phyloP scores from a whole-genome alignment of 2,113 vertebrate genomes.

The Gobiocypris rarus region DNA sequence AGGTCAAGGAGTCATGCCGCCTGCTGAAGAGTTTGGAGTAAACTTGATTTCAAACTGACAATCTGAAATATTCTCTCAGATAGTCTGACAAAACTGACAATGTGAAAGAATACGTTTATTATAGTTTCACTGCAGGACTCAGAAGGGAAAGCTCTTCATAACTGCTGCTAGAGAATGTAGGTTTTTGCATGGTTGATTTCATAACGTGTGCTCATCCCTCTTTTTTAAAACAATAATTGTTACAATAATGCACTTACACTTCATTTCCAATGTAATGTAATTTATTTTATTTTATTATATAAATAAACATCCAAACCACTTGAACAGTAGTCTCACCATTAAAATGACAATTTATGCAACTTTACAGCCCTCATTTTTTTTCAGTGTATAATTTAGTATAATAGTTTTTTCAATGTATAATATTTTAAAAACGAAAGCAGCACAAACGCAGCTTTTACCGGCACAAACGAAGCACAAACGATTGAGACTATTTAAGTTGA shows the following conservation, averaged over 20 bases:
- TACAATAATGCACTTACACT: no score
- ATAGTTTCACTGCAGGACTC: not conserved
- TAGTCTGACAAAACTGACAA: not conserved
- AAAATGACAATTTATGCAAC: no score
- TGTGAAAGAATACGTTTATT: slow-evolving; percentile 5
- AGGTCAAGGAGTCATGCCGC: not conserved
- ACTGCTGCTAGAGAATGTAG: not conserved
- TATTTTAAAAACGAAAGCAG: no score
- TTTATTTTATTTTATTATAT: no score
- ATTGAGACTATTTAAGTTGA: no score
- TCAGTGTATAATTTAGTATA: no score
- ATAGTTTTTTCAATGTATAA: no score
- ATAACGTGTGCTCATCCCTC: not conserved
- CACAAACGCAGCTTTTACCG: no score
- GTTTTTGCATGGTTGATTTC: not conserved
- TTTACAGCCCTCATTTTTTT: no score
- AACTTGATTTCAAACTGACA: slow-evolving; percentile 35
- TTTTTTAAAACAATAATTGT: not conserved
- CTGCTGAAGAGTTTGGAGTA: slow-evolving; percentile 30
- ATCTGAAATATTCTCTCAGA: not conserved
- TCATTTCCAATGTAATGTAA: no score
- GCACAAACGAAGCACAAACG: no score
- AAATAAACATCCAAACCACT: not conserved
- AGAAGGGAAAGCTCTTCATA: not conserved
- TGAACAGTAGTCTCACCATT: not conserved